Percentiles rank a stretch among this genome's conserved stretches.
Conservation (phyloP, 2,113 vertebrate genomes). For the Pomatorhinus ruficollis region DNA sequence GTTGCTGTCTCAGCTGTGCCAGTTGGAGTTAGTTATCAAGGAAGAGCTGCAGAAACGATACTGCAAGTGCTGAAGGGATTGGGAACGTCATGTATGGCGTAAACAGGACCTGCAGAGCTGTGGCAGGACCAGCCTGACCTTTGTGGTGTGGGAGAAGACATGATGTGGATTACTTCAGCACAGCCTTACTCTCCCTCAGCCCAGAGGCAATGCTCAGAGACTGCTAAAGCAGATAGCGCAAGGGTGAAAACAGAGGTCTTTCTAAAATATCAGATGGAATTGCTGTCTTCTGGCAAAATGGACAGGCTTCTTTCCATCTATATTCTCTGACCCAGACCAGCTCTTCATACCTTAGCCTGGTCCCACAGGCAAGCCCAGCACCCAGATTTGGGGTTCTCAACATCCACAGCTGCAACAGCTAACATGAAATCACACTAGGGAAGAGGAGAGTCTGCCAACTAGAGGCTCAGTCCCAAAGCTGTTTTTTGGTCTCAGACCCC, state of each 20-base stretch:
- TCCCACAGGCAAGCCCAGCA: background rate
- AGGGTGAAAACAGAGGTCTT: background rate
- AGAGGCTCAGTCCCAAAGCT: background rate
- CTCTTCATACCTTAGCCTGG: background rate
- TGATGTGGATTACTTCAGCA: background rate
- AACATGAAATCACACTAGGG: background rate
- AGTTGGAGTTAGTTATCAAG: conserved; percentile 15
- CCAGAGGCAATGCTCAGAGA: rapidly evolving
- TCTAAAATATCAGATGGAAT: background rate
- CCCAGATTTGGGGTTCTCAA: background rate
- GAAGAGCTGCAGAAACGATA: background rate
- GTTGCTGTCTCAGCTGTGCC: background rate
- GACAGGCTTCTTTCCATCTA: background rate
- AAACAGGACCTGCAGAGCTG: background rate
- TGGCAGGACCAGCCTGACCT: background rate
- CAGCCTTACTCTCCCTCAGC: background rate
- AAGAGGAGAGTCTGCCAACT: background rate
- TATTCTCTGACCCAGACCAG: background rate
- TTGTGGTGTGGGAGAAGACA: background rate
- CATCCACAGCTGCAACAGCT: background rate
- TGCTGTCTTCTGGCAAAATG: background rate
- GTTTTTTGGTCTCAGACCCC: background rate
- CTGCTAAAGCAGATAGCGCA: background rate
- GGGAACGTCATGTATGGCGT: background rate
- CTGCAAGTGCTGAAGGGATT: background rate